These are phyloP conservation scores for Macrocentrus cingulum DNA, from an alignment of 1,140 invertebrate genomes.

Conservation along the genomic window DNA sequence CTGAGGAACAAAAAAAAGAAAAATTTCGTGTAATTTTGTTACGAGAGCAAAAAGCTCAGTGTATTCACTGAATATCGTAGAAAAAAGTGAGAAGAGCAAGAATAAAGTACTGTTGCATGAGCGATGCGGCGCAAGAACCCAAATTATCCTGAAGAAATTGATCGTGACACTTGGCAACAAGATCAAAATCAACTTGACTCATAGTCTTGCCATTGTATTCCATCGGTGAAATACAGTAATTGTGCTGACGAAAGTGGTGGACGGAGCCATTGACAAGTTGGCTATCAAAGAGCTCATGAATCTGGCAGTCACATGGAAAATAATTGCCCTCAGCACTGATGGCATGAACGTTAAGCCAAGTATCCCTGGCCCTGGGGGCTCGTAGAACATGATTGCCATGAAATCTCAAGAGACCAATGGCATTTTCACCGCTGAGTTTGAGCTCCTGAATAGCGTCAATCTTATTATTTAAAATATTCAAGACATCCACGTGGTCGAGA, in stretches of 20 bases:
- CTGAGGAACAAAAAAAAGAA: too few relatives aligned
- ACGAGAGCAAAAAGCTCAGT: too few relatives aligned
- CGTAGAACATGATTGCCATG: constrained; percentile 81
- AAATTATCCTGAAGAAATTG: constrained; percentile 67
- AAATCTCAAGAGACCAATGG: constrained; percentile 69
- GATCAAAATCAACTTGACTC: constrained; percentile 69
- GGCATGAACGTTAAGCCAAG: constrained; percentile 67
- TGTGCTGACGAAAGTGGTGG: constrained; percentile 71
- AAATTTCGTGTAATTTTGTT: too few relatives aligned
- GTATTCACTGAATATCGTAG: constrained; percentile 18
- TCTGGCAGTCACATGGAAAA: constrained; percentile 81
- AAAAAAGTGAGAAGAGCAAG: background rate
- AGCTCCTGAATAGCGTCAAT: constrained; percentile 77
- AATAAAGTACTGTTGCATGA: constrained; percentile 7
- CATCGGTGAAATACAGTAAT: constrained; percentile 81
- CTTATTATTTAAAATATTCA: constrained; percentile 81
- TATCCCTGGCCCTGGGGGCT: constrained; percentile 67
- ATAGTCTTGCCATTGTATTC: constrained; percentile 76
- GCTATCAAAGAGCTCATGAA: constrained; percentile 72
- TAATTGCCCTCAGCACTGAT: constrained; percentile 74
- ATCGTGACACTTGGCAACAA: constrained; percentile 68
- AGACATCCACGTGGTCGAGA: constrained; percentile 65
- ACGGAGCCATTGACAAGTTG: constrained; percentile 69
- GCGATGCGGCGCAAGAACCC: constrained; percentile 45
- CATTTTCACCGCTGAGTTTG: constrained; percentile 67